phyloP scores from a whole-genome alignment of 2,888 invertebrate species.

The Agriopis marginaria region DNA sequence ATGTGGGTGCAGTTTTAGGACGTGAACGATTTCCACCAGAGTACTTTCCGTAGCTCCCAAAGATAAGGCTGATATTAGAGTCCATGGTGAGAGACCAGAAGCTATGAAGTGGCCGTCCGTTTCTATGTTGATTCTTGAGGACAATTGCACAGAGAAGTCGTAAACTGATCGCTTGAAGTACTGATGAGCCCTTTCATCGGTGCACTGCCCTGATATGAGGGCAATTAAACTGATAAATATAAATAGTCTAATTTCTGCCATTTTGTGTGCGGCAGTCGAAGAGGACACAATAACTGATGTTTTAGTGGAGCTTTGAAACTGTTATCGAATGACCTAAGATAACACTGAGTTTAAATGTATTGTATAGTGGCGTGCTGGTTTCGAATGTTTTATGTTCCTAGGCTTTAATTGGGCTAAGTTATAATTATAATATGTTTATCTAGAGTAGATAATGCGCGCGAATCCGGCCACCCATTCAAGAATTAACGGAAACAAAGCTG shows the following conservation, averaged over 20 bases:
- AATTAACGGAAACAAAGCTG: too few relatives aligned
- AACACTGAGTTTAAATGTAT: slow-evolving; percentile 44
- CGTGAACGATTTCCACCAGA: slow-evolving; percentile 59
- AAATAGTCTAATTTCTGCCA: slow-evolving; percentile 53
- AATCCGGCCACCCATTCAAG: neutral
- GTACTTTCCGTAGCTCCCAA: slow-evolving; percentile 68
- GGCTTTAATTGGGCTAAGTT: slow-evolving; percentile 13
- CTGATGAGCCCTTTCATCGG: slow-evolving; percentile 47
- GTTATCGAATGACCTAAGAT: slow-evolving; percentile 55
- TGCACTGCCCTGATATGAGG: slow-evolving; percentile 57
- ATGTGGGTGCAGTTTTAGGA: slow-evolving; percentile 61
- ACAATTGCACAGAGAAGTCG: slow-evolving; percentile 61
- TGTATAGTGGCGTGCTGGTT: slow-evolving; percentile 5
- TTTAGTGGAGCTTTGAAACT: slow-evolving; percentile 48
- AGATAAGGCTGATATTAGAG: slow-evolving; percentile 64
- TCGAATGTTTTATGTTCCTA: slow-evolving; percentile 19
- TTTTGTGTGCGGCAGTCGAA: slow-evolving; percentile 51
- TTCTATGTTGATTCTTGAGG: slow-evolving; percentile 60
- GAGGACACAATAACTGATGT: slow-evolving; percentile 46
- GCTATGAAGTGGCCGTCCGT: slow-evolving; percentile 73
- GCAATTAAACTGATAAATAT: slow-evolving; percentile 48
- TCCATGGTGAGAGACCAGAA: slow-evolving; percentile 73
- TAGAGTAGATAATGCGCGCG: neutral
- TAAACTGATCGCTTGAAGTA: slow-evolving; percentile 59
- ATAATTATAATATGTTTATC: neutral